phyloP scores from a whole-genome alignment of 2,113 vertebrate species.

The Rana temporaria region DNA sequence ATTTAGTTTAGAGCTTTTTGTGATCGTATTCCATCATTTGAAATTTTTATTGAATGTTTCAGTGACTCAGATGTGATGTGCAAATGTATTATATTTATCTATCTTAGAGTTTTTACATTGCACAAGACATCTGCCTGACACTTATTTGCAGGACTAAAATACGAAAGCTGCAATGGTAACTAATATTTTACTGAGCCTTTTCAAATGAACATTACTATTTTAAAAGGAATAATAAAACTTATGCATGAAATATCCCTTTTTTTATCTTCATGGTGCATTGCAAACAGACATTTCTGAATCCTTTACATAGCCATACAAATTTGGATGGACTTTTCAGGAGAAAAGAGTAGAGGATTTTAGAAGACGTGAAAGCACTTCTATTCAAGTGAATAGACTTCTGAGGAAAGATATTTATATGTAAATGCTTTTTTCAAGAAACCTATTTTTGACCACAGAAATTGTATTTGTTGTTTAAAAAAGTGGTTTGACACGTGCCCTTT shows the following conservation, averaged over 20 bases:
- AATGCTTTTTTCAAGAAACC: too few relatives aligned
- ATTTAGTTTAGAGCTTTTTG: constrained; percentile 92
- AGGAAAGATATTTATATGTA: too few relatives aligned
- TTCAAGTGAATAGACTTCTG: too few relatives aligned
- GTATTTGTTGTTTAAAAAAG: too few relatives aligned
- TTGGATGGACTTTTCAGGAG: too few relatives aligned
- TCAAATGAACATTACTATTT: constrained; percentile 67
- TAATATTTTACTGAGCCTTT: constrained; percentile 76
- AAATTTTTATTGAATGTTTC: constrained; percentile 90
- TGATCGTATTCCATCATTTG: constrained; percentile 84
- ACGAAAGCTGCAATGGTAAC: constrained; percentile 70
- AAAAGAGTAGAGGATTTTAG: too few relatives aligned
- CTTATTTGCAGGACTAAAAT: constrained; percentile 75
- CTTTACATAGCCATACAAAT: too few relatives aligned
- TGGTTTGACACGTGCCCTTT: too few relatives aligned
- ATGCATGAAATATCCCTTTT: neutral
- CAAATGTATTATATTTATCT: constrained; percentile 89
- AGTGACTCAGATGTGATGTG: constrained; percentile 85
- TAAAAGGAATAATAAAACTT: constrained; percentile 1
- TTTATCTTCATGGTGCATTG: neutral
- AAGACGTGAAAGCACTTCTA: too few relatives aligned
- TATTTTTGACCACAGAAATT: too few relatives aligned
- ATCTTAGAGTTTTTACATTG: constrained; percentile 82
- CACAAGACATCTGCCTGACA: constrained; percentile 85
- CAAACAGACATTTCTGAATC: neutral